phyloP scores from a whole-genome alignment of 30 jellyfish, hydroid and myxozoan species.

The Cassiopea andromeda region DNA sequence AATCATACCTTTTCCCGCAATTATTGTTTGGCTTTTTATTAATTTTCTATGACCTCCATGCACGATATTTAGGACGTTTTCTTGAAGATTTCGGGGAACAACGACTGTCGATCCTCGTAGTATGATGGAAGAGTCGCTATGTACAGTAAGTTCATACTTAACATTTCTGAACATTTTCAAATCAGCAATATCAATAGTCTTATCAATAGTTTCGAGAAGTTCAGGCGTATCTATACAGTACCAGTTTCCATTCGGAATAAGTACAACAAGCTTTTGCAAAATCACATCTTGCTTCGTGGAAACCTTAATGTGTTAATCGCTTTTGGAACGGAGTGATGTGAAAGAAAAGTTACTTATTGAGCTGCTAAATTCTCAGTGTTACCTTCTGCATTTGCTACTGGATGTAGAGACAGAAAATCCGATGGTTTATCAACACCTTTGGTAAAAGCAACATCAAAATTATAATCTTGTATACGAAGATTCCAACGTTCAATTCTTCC shows the following conservation, averaged over 20 bases:
- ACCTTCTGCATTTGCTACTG: background rate
- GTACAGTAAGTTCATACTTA: conserved; percentile 21
- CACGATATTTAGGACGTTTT: background rate
- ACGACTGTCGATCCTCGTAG: conserved; percentile 12
- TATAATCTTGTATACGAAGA: background rate
- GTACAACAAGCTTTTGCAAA: conserved; percentile 17
- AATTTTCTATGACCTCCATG: conserved; percentile 39
- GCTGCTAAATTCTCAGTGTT: conserved; percentile 16
- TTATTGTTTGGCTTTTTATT: background rate
- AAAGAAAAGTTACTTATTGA: conserved; percentile 32
- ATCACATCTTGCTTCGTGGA: conserved; percentile 35
- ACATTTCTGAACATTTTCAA: conserved; percentile 14
- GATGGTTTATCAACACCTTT: background rate
- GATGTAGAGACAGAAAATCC: conserved; percentile 1
- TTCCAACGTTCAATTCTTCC: conserved; percentile 3
- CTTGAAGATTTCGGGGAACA: background rate
- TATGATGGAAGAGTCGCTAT: background rate
- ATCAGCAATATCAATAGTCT: conserved; percentile 1
- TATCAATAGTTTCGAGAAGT: background rate
- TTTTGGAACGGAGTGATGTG: conserved; percentile 39
- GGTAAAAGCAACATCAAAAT: background rate
- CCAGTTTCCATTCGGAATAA: conserved; percentile 11
- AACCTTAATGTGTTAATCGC: conserved; percentile 14
- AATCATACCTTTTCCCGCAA: conserved; percentile 35
- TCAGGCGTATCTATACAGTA: background rate